These are phyloP conservation scores for Dioctria rufipes DNA, from an alignment of 2,888 invertebrate genomes.

Conservation along the genomic window DNA sequence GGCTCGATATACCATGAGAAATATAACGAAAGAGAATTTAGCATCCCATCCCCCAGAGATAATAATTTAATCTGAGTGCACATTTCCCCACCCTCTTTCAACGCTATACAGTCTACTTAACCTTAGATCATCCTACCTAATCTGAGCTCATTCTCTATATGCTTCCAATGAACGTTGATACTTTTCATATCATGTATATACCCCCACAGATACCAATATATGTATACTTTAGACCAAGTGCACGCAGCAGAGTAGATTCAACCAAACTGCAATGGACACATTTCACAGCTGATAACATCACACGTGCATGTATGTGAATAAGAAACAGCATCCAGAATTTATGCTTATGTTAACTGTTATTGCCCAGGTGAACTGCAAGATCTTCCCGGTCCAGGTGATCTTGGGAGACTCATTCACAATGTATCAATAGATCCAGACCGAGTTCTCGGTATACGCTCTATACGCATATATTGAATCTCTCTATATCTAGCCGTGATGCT, in stretches of 20 bases:
- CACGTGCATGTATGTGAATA: slow-evolving; percentile 48
- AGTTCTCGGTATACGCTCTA: not conserved
- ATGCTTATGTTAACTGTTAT: slow-evolving; percentile 54
- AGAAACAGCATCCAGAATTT: slow-evolving; percentile 44
- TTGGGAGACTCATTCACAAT: slow-evolving; percentile 7
- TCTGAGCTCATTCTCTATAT: not conserved
- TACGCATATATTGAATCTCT: slow-evolving; percentile 5
- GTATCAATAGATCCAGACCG: slow-evolving; percentile 13
- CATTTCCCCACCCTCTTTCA: slow-evolving; percentile 45
- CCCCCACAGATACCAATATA: too few relatives aligned
- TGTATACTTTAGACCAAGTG: not conserved
- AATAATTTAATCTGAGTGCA: slow-evolving; percentile 49
- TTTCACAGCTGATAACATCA: slow-evolving; percentile 53
- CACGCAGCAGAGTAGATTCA: slow-evolving; percentile 28
- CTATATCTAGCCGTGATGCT: not conserved
- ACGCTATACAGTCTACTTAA: slow-evolving; percentile 8
- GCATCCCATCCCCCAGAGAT: slow-evolving; percentile 47
- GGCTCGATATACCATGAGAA: slow-evolving; percentile 24
- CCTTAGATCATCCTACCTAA: not conserved
- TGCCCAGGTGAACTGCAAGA: slow-evolving; percentile 34
- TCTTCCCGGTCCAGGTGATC: slow-evolving; percentile 46
- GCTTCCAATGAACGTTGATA: slow-evolving; percentile 9
- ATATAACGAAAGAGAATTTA: slow-evolving; percentile 7
- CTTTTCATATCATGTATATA: not conserved
- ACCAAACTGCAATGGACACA: slow-evolving; percentile 45